Evolutionary conservation across 2,113 vertebrate genomes (phyloP).

Genomic region (Trogon surrucura): DNA sequence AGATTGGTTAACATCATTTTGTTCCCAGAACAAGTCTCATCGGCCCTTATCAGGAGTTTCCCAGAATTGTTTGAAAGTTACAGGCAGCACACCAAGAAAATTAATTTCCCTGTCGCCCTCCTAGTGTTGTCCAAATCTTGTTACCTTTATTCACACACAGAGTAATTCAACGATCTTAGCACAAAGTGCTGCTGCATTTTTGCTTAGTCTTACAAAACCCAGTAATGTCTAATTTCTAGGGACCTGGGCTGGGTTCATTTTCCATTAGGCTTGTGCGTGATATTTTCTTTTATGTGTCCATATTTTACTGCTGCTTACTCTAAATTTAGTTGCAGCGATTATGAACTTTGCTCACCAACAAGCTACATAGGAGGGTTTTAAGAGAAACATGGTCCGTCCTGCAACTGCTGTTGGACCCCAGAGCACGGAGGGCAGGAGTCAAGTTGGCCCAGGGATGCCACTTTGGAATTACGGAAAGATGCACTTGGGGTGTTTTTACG

Average conservation of each 20-base stretch:
- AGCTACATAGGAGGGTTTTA: neutral
- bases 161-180: neutral
- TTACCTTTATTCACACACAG: conserved; percentile 27
- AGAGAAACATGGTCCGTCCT: neutral
- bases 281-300: neutral
- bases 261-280: neutral
- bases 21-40: conserved; percentile 39
- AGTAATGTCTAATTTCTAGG: neutral
- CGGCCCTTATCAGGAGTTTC: conserved; percentile 49
- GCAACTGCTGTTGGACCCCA: neutral
- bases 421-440: neutral
- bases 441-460: rapidly evolving
- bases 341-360: neutral
- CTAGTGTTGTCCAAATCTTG: conserved; percentile 7
- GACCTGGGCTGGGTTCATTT: neutral
- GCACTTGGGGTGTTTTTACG: neutral
- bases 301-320: neutral
- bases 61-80: conserved; percentile 43
- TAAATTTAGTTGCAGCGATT: neutral
- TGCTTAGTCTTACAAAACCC: neutral
- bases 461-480: neutral
- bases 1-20: conserved; percentile 53
- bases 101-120: conserved; percentile 37
- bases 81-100: conserved; percentile 42
- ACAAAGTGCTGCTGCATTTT: neutral